These are phyloP conservation scores for Acomys russatus DNA, from an alignment of 2,797 vertebrate species.

Conservation along the genomic window DNA sequence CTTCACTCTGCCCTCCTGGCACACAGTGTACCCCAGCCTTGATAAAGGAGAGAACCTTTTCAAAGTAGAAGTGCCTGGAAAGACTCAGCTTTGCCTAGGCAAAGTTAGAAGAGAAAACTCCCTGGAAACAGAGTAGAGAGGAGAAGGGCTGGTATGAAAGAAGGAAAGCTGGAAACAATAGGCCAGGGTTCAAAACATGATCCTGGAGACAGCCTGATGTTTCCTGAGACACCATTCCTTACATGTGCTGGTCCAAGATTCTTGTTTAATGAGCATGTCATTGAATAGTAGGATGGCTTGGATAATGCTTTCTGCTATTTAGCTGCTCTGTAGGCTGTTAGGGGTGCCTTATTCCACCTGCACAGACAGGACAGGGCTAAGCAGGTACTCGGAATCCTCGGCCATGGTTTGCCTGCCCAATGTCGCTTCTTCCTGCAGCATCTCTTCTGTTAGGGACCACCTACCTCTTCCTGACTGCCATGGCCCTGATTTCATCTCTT, in stretches of 20 bases:
- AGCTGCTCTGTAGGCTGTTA: not conserved
- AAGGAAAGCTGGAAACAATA: not conserved
- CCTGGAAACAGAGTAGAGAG: not conserved
- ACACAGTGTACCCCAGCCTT: not conserved
- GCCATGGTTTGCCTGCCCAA: not conserved
- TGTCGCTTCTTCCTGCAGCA: not conserved
- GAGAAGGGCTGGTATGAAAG: not conserved
- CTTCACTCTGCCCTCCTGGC: not conserved
- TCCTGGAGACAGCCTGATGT: not conserved
- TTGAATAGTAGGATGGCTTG: not conserved
- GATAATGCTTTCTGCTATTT: not conserved
- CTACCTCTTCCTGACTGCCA: not conserved
- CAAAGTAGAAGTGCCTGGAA: not conserved
- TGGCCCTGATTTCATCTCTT: not conserved
- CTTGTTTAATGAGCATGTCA: not conserved
- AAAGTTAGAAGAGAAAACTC: not conserved
- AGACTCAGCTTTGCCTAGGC: not conserved
- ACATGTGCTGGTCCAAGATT: not conserved
- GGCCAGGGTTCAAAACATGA: not conserved
- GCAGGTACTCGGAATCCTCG: not conserved
- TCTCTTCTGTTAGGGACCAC: not conserved
- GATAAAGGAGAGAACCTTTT: slow-evolving; percentile 8
- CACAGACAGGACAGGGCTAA: not conserved
- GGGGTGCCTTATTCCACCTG: not conserved
- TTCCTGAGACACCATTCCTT: not conserved